Evolutionary conservation across 2,797 vertebrate species (phyloP).

Genomic region (Lacerta bilineata): DNA sequence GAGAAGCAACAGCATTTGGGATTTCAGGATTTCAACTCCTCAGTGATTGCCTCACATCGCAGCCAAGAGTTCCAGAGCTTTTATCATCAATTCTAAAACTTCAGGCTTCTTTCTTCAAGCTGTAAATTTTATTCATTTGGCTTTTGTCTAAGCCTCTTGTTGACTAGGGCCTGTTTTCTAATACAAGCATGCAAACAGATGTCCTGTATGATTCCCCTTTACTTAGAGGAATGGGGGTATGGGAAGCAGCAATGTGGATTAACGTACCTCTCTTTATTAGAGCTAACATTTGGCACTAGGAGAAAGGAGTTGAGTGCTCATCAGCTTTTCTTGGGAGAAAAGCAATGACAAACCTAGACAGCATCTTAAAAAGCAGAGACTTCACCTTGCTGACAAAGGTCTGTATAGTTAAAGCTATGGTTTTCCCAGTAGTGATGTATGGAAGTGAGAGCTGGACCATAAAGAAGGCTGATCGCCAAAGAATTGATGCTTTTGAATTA

Average conservation of each 20-base stretch:
- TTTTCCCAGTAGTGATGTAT: too few species aligned
- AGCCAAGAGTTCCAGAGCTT: constrained; percentile 34
- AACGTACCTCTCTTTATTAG: constrained; percentile 5
- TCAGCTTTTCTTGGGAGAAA: background rate
- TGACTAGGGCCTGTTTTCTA: constrained; percentile 39
- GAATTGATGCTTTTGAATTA: too few species aligned
- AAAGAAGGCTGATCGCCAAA: too few species aligned
- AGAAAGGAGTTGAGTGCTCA: constrained; percentile 24
- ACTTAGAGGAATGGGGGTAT: background rate
- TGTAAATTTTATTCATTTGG: constrained; percentile 35
- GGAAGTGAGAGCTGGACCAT: too few species aligned
- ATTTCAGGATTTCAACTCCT: constrained; percentile 18
- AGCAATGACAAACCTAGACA: too few species aligned
- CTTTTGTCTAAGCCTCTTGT: constrained; percentile 1
- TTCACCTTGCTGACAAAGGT: too few species aligned
- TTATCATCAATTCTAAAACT: constrained; percentile 47
- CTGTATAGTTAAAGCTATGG: too few species aligned
- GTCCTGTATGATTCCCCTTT: constrained; percentile 35
- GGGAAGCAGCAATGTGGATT: background rate
- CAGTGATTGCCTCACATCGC: constrained; percentile 33
- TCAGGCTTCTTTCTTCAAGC: constrained; percentile 35
- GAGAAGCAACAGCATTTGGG: background rate
- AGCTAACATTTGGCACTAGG: background rate
- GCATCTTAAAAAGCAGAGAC: too few species aligned
- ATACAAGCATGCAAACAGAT: constrained; percentile 25